Base-by-base conservation (phyloP, 2,888 invertebrate genomes). In the Eretmocerus hayati region DNA sequence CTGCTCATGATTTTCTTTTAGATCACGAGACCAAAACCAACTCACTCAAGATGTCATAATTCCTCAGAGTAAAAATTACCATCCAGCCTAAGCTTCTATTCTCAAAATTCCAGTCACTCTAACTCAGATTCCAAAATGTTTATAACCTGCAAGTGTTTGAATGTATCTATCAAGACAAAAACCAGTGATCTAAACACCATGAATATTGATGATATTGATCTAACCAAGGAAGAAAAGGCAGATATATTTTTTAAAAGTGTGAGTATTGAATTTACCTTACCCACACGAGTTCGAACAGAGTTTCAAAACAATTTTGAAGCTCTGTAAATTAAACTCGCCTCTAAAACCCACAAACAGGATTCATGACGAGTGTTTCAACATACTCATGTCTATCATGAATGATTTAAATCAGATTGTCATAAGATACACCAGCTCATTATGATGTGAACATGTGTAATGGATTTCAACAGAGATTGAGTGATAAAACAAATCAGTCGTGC, bases 71-170 rank as follows among this genome's bases (percentile, higher is more conserved):
- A 11, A 26, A 26, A 26, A 26, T 26, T 11, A 26, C 8, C 26
- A n/a, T n/a, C n/a, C n/a, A n/a, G n/a, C n/a, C n/a, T n/a, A n/a
- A n/a, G n/a, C n/a, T n/a, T n/a, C n/a, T 42, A 43, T 44, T 53
- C 42, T 53, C 43, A 16, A 15, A 49, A 30, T 21, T 16, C 15
- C 32, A n/a, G 4, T 5, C 23, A 44, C 31, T 31, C n/a, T 35
- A 36, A 18, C 4, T 13, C 36, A 48, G 11, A 31, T 22, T 18
- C 5, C 36, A 65, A 60, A 46, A 69, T 69, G 68, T 58, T 61
- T 58, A 48, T 81, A 68, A 79, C 83, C 65, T 88, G 88, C 75
- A 83, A 85, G 76, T 88, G 88, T 73, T 73, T 86, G 64, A 88
- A 88, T 74, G 77, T 85, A 61, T 75, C 76, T 59, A 75, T 85